Percentiles rank a stretch among this genome's conserved stretches.
Evolutionary conservation across 35 echinoderm and acorn worm genomes (phyloP).

Genomic region (Anneissia japonica): DNA sequence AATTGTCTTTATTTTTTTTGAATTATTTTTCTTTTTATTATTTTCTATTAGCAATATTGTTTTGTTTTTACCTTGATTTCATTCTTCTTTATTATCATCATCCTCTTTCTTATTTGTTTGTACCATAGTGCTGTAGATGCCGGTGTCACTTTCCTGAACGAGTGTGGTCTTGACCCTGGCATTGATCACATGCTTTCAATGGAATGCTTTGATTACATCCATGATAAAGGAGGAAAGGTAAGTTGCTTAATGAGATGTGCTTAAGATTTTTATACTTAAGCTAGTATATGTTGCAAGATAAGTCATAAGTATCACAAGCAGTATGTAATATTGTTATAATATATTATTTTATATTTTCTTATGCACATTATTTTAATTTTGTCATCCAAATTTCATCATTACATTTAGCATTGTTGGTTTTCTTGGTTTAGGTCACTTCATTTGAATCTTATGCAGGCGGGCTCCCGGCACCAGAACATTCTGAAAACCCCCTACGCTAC

Average conservation of each 20-base stretch:
- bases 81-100: no score
- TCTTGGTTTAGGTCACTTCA: slow-evolving; percentile 32
- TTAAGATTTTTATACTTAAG: no score
- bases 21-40: no score
- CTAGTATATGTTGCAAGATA: no score
- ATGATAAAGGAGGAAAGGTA: slow-evolving; percentile 76
- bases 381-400: neutral
- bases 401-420: neutral
- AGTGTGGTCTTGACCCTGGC: slow-evolving; percentile 81
- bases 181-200: slow-evolving; percentile 97
- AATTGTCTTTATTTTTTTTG: no score
- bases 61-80: no score
- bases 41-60: no score
- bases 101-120: no score
- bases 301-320: no score
- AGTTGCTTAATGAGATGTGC: neutral
- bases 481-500: slow-evolving; percentile 85
- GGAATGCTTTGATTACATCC: slow-evolving; percentile 71
- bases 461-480: slow-evolving; percentile 89
- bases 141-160: slow-evolving; percentile 70
- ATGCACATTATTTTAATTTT: neutral
- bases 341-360: no score
- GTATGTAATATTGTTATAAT: no score
- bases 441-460: slow-evolving; percentile 96
- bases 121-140: slow-evolving; percentile 75